Conservation (phyloP, 1,140 invertebrate species). For the Adoxophyes honmai region DNA sequence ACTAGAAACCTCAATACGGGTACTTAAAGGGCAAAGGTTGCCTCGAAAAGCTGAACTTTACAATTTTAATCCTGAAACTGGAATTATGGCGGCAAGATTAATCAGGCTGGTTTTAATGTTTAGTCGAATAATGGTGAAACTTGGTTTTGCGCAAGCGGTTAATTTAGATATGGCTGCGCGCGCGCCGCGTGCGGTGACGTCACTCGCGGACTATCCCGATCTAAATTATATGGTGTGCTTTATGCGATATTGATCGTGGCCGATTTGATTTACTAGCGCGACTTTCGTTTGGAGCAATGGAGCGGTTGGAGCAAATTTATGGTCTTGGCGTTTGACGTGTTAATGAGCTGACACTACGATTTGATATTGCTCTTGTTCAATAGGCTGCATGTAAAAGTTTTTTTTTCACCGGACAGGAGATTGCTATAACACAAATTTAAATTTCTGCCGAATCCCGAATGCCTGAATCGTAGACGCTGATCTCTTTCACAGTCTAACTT, state of each 20-base stretch:
- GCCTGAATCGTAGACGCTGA: too few relatives aligned
- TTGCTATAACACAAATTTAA: too few relatives aligned
- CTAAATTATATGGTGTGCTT: constrained; percentile 1
- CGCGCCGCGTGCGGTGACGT: background rate
- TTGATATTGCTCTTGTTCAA: too few relatives aligned
- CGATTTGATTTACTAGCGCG: background rate
- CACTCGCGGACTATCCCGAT: constrained; percentile 1
- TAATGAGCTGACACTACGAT: too few relatives aligned
- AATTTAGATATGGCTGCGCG: background rate
- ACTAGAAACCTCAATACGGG: constrained; percentile 6
- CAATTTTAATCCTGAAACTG: background rate
- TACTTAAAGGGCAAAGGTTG: constrained; percentile 4
- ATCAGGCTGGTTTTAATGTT: background rate
- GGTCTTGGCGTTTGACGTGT: too few relatives aligned
- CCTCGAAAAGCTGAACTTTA: constrained; percentile 10
- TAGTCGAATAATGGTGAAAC: background rate
- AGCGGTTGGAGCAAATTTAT: too few relatives aligned
- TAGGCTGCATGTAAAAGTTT: too few relatives aligned
- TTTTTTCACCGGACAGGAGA: too few relatives aligned
- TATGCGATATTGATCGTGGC: background rate
- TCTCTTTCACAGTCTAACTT: too few relatives aligned
- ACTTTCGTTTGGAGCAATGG: background rate
- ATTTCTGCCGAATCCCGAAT: too few relatives aligned
- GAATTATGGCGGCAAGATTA: background rate
- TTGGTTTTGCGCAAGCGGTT: background rate